phyloP scores from a whole-genome alignment of 2,797 vertebrate species.

The Champsocephalus gunnari region DNA sequence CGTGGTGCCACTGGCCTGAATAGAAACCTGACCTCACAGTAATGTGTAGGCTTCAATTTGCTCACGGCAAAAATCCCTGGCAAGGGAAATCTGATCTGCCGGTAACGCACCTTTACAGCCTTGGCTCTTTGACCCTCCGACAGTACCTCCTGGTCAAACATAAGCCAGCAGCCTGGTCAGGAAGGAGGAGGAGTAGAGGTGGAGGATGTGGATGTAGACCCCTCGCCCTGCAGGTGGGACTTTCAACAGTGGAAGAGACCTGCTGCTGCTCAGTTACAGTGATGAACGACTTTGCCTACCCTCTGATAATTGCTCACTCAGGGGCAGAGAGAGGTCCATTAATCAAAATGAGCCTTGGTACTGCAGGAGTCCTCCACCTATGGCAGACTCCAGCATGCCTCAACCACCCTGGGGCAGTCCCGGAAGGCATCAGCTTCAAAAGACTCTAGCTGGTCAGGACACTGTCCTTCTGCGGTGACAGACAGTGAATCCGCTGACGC shows the following conservation, averaged over 20 bases:
- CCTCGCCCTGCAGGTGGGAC: slow-evolving; percentile 73
- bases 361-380: slow-evolving; percentile 73
- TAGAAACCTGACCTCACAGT: slow-evolving; percentile 58
- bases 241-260: slow-evolving; percentile 71
- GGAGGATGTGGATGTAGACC: slow-evolving; percentile 46
- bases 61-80: slow-evolving; percentile 50
- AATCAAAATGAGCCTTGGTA: slow-evolving; percentile 85
- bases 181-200: neutral
- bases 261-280: slow-evolving; percentile 79
- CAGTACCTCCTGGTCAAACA: slow-evolving; percentile 46
- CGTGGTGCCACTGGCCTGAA: slow-evolving; percentile 42
- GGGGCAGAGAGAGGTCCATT: slow-evolving; percentile 88
- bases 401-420: slow-evolving; percentile 64
- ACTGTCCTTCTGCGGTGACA: slow-evolving; percentile 62
- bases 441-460: slow-evolving; percentile 51
- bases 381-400: slow-evolving; percentile 69
- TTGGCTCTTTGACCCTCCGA: slow-evolving; percentile 46
- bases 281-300: slow-evolving; percentile 87
- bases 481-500: slow-evolving; percentile 19
- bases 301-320: slow-evolving; percentile 90
- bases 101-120: slow-evolving; percentile 10
- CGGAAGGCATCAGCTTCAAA: slow-evolving; percentile 58
- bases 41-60: slow-evolving; percentile 53
- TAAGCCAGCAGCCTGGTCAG: slow-evolving; percentile 30
- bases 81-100: slow-evolving; percentile 67